Percentiles rank a stretch among this genome's conserved stretches.
Conservation (phyloP, 2,797 vertebrate genomes). For the Eurystomus glaucurus region DNA sequence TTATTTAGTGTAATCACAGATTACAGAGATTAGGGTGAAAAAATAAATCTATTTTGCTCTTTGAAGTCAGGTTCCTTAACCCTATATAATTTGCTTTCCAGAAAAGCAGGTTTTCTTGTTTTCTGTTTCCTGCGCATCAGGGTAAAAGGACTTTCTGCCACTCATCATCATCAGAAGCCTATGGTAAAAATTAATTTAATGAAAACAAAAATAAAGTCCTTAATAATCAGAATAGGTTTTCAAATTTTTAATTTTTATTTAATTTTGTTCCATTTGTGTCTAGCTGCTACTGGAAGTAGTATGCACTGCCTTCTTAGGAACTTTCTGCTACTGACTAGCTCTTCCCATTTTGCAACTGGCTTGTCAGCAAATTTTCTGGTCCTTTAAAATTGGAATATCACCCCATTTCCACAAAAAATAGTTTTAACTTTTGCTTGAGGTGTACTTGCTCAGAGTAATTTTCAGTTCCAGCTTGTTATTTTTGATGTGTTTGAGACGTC, state of each 20-base stretch:
- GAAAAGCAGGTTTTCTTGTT: not conserved
- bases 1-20: not conserved
- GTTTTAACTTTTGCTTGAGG: not conserved
- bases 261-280: not conserved
- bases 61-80: not conserved
- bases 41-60: not conserved
- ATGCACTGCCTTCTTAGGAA: not conserved
- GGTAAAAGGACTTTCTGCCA: not conserved
- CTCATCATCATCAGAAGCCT: not conserved
- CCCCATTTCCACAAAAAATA: not conserved
- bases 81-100: not conserved
- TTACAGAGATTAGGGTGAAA: too few species aligned
- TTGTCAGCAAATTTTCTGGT: not conserved
- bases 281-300: not conserved
- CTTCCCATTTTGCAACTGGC: not conserved
- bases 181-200: not conserved
- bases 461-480: conserved; percentile 30
- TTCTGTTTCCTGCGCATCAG: not conserved
- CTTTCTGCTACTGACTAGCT: not conserved
- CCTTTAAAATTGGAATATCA: not conserved
- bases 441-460: not conserved
- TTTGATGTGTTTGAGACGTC: conserved; percentile 2
- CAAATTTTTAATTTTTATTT: not conserved
- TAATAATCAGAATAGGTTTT: not conserved
- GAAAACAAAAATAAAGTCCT: not conserved